Base-by-base conservation (phyloP, 2,113 vertebrate genomes). In the Vireo altiloquus region DNA sequence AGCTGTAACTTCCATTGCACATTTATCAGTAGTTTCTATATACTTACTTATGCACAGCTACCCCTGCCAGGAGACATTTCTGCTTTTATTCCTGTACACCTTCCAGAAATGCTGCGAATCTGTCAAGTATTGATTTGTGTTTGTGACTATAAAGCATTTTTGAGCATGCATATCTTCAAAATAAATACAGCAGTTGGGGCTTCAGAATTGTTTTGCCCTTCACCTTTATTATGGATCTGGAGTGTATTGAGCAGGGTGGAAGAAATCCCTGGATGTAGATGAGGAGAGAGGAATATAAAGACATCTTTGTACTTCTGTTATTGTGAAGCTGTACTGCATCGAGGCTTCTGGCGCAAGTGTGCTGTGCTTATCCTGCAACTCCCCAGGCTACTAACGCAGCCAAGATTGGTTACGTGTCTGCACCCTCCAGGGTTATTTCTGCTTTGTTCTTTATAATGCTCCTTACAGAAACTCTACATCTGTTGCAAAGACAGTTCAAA, bases 101-200 rank as follows among this genome's bases (percentile, higher is more conserved):
- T 88, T 88, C 14, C 72, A 87, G 81, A 92, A 92, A 74, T 25
- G 33, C 8, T 40, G 21, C 54, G 37, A 57, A 63, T 92, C 69
- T 93, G 30, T 30, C 63, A 69, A 35, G 8, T 86, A 92, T 80
- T 90, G 46, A 77, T 95, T 92, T 80, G 8, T 59, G 30, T 49
- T 19, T 86, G 39, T 18, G n/a, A 52, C 52, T 76, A 40, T 46
- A 82, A 77, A 80, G 50, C 15, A 25, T 69, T 90, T 93, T 74
- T 89, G 35, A 70, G 27, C 7, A 17, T 28, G 23, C 4, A 30
- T 53, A 61, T 76, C 46, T 93, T 82, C 63, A 85, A 90, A 90
- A 92, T 53, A 82, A 86, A 82, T 47, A 40, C 25, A 76, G 28
- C 33, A 72, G 11, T 4, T 88, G 50, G 12, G 33, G 66, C 65